These are phyloP conservation scores for Spatulosminthurus flaviceps DNA, from an alignment of 2,888 invertebrate species.

Conservation along the genomic window DNA sequence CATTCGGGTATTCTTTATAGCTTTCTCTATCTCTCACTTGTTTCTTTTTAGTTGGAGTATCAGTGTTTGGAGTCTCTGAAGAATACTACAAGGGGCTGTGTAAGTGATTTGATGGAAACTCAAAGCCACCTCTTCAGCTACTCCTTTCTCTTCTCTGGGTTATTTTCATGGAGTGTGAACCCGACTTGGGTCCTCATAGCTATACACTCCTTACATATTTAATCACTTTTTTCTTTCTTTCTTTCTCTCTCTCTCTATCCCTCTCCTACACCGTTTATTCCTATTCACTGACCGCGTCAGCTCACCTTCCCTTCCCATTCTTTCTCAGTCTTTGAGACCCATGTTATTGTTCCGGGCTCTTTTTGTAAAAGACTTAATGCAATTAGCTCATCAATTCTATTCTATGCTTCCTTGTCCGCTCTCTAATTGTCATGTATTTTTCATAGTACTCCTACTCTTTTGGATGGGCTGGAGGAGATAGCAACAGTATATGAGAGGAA, in stretches of 20 bases:
- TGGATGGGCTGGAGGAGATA: too few species aligned
- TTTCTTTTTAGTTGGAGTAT: conserved; percentile 19
- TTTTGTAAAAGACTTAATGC: not conserved
- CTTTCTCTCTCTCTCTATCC: too few species aligned
- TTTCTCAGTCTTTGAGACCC: not conserved
- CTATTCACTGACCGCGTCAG: conserved; percentile 37
- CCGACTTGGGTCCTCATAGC: conserved; percentile 16
- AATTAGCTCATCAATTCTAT: conserved; percentile 35
- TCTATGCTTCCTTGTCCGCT: not conserved
- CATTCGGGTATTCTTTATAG: conserved; percentile 47
- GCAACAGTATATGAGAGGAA: too few species aligned
- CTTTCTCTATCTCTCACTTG: conserved; percentile 20
- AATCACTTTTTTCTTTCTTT: conserved; percentile 22
- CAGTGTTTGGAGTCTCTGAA: conserved; percentile 34
- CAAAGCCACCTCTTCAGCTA: conserved; percentile 14
- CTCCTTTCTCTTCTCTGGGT: not conserved
- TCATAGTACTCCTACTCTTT: too few species aligned
- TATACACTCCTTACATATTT: conserved; percentile 28
- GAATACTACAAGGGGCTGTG: conserved; percentile 31
- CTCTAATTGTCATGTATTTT: too few species aligned
- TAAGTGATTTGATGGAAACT: conserved; percentile 46
- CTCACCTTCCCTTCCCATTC: not conserved
- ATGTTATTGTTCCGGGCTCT: not conserved
- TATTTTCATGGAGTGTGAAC: conserved; percentile 30
- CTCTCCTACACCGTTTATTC: not conserved